Evolutionary conservation across 2,113 vertebrate genomes (phyloP), one percentile per base, ranked within the genome.

Genomic region (Macquaria ambigua): DNA sequence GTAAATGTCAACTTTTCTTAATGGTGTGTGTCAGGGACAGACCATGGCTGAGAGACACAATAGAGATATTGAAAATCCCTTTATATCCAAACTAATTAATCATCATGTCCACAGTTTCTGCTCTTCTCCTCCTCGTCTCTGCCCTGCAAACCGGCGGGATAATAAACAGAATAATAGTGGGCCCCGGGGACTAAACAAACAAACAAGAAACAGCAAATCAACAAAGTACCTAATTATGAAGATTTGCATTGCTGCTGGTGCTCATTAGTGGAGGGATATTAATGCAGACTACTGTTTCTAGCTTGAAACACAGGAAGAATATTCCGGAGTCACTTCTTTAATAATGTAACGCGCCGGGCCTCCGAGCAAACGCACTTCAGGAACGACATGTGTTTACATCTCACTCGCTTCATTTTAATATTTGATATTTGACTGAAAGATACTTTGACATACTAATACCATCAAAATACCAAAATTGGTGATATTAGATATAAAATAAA

Each of bases 211-310:
- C 1, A 68, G 83, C 64, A 80, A 86, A 91, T 81, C 87, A 91
- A 85, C 89, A 90, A 86, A 92, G 75, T 77, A 41, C 62, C 89
- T 91, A 82, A 89, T 92, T 88, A 91, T 78, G 76, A 81, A 77
- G 85, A 85, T 86, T 69, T 88, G 74, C 74, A 67, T 83, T 81
- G 85, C 89, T 90, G 77, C 89, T 66, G 81, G 87, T 72, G 85
- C 84, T 90, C 81, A 88, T 92, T 89, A 90, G 77, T 74, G 3
- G 70, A 64, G 64, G 46, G 64, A 86, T 79, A 82, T 84, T 79
- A 72, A 84, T 77, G 80, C 77, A 62, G 52, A 70, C 55, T n/a
- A 15, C 50, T 23, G 68, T 75, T 50, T 34, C 16, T 9, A 58
- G 41, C 76, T n/a, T 11, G 43, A 72, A 66, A 77, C 62, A 16